Percentiles rank a stretch among this genome's conserved stretches.
Evolutionary conservation across 2,113 vertebrate species (phyloP).

Genomic region (Carassius gibelio): DNA sequence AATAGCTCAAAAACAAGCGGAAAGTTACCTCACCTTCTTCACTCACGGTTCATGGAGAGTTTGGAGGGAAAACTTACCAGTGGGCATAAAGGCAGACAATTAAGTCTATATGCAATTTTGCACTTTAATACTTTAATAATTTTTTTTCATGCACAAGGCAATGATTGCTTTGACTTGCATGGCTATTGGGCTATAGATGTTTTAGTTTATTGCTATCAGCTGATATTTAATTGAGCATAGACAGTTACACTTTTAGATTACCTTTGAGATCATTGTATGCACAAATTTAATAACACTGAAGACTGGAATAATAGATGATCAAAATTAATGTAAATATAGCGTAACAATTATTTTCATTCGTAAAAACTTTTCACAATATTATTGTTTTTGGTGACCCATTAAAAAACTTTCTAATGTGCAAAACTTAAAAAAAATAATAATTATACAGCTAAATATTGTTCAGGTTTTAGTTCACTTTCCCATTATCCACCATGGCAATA

Average conservation of each 20-base stretch:
- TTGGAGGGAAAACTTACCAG: constrained; percentile 23
- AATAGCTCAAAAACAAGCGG: constrained; percentile 67
- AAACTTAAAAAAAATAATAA: no score
- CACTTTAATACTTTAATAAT: not conserved
- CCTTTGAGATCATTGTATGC: not conserved
- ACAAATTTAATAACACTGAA: not conserved
- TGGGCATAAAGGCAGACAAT: not conserved
- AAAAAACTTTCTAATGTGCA: no score
- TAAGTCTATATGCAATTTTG: not conserved
- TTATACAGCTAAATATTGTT: no score
- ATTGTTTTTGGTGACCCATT: not conserved
- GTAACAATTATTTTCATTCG: not conserved
- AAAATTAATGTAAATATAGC: no score
- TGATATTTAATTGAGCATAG: not conserved
- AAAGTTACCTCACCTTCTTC: constrained; percentile 66
- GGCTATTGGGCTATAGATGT: not conserved
- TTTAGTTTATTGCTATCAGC: not conserved
- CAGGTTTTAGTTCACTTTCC: no score
- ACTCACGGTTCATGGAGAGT: constrained; percentile 42
- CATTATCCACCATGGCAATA: no score
- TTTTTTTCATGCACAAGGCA: not conserved
- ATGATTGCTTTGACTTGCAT: not conserved
- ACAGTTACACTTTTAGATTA: not conserved
- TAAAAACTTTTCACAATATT: not conserved
- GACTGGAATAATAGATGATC: not conserved